These are phyloP conservation scores for Ataeniobius toweri DNA, from an alignment of 2,797 vertebrate species.

Conservation along the genomic window DNA sequence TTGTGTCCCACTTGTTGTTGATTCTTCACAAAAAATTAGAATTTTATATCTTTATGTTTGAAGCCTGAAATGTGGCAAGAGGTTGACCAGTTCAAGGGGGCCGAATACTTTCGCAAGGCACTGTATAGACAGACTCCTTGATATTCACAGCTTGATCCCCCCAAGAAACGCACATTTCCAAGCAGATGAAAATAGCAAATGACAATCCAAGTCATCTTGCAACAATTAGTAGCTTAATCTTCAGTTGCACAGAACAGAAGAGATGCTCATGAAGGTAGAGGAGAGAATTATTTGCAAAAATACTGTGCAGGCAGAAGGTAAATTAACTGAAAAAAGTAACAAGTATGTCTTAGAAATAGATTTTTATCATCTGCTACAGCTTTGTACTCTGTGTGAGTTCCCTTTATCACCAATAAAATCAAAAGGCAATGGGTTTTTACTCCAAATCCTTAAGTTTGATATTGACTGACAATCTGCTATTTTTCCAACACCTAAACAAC, in stretches of 20 bases:
- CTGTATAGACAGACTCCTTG: constrained; percentile 74
- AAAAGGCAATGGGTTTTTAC: constrained; percentile 45
- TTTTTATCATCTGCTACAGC: constrained; percentile 20
- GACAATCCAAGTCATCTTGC: constrained; percentile 50
- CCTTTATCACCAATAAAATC: constrained; percentile 45
- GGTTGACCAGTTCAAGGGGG: too few species aligned
- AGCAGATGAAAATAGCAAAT: constrained; percentile 66
- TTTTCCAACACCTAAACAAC: constrained; percentile 12
- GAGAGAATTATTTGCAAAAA: constrained; percentile 37
- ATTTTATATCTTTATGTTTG: too few species aligned
- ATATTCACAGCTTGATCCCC: constrained; percentile 78
- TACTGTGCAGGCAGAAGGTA: constrained; percentile 31
- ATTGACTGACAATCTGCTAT: constrained; percentile 44
- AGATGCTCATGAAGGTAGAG: constrained; percentile 33
- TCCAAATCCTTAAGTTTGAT: constrained; percentile 49
- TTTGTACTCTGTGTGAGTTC: constrained; percentile 24
- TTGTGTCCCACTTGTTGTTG: too few species aligned
- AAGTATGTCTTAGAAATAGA: constrained; percentile 15
- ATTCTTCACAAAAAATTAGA: too few species aligned
- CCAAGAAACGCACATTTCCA: constrained; percentile 58
- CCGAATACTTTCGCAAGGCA: too few species aligned
- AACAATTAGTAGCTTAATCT: constrained; percentile 72
- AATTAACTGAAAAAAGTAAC: constrained; percentile 28
- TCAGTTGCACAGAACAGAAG: constrained; percentile 57
- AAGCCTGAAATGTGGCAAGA: too few species aligned